Percentiles rank a stretch among this genome's conserved stretches.
Evolutionary conservation across 2,888 invertebrate genomes (phyloP).

Genomic region (Drosophila neotestacea): DNA sequence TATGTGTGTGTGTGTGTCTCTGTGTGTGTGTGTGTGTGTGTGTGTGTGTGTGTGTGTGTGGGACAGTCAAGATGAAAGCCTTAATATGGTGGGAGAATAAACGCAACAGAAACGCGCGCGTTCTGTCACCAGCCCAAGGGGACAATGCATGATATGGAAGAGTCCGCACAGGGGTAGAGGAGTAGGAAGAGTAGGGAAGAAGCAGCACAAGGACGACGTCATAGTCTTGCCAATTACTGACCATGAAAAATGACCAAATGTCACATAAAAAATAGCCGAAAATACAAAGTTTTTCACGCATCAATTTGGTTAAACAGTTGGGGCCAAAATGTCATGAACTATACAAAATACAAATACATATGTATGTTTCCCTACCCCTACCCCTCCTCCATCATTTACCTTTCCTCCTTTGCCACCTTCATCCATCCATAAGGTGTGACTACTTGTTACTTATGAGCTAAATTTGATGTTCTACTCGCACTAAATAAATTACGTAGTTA

Average conservation of each 20-base stretch:
- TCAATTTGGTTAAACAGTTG: constrained; percentile 59
- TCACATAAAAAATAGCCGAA: constrained; percentile 55
- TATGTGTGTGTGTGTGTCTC: constrained; percentile 9
- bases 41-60: constrained; percentile 16
- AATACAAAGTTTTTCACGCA: constrained; percentile 50
- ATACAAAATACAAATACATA: neutral
- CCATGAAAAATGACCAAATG: constrained; percentile 62
- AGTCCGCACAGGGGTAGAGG: neutral
- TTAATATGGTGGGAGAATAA: constrained; percentile 30
- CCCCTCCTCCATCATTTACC: neutral
- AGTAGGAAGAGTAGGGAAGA: neutral
- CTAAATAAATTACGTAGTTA: constrained; percentile 28
- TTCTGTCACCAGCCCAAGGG: constrained; percentile 67
- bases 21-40: constrained; percentile 1
- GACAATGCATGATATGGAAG: constrained; percentile 46
- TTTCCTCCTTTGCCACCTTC: neutral
- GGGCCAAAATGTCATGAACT: constrained; percentile 22
- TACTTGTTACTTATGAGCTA: constrained; percentile 21
- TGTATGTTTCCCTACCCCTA: no score
- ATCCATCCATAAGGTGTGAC: constrained; percentile 9
- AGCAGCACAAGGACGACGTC: constrained; percentile 12
- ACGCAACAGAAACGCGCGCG: constrained; percentile 33
- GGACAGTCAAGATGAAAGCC: constrained; percentile 50
- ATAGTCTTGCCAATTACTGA: constrained; percentile 60
- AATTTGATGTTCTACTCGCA: constrained; percentile 18